A percentile compares a stretch with the other conserved stretches of the same genome.
Conservation (phyloP, 37 sponge, comb jelly and placozoan genomes). For the Eunapius fragilis region DNA sequence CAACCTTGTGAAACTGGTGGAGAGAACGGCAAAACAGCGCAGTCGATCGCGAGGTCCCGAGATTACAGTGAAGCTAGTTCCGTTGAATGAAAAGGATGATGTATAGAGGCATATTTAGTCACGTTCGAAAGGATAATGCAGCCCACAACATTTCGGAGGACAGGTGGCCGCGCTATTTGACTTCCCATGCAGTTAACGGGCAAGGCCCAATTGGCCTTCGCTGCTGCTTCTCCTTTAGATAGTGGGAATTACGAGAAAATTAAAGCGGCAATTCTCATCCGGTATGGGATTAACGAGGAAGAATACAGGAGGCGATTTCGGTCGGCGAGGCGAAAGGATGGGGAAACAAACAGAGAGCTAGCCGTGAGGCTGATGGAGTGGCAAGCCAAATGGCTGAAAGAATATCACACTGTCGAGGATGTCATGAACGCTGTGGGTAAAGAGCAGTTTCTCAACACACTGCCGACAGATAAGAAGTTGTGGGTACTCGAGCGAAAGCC, state of each 20-base stretch:
- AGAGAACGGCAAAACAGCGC: too few species aligned
- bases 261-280: slow-evolving; percentile 35
- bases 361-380: slow-evolving; percentile 11
- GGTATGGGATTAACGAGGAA: slow-evolving; percentile 52
- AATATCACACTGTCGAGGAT: neutral
- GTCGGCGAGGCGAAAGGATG: neutral
- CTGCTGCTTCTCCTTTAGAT: slow-evolving; percentile 1
- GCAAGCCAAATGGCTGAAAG: slow-evolving; percentile 18
- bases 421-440: neutral
- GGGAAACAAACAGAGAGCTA: slow-evolving; percentile 44
- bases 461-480: neutral
- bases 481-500: slow-evolving; percentile 20
- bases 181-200: slow-evolving; percentile 23
- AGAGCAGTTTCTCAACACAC: slow-evolving; percentile 9
- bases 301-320: slow-evolving; percentile 45
- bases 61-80: too few species aligned
- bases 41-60: too few species aligned
- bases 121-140: too few species aligned
- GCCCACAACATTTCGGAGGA: too few species aligned
- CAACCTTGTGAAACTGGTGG: too few species aligned
- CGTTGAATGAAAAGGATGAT: too few species aligned
- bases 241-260: slow-evolving; percentile 1
- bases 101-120: too few species aligned
- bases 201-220: slow-evolving; percentile 25
- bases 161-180: slow-evolving; percentile 1